Base-by-base conservation (phyloP, 2,113 vertebrate species). In the Zosterops borbonicus region DNA sequence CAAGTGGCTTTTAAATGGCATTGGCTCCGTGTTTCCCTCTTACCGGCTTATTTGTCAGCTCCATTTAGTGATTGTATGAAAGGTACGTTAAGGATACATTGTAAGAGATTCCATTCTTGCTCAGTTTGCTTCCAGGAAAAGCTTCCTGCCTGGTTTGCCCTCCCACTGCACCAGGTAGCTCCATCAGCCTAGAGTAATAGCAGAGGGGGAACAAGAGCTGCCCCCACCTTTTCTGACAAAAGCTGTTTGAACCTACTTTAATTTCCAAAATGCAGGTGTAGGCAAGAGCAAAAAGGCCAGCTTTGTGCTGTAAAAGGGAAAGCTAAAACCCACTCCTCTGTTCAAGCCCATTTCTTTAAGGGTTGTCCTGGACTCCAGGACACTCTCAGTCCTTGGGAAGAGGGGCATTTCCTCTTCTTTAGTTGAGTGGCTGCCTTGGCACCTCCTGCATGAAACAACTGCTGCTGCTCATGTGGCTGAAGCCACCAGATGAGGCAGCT, bases 1-100 rank as follows among this genome's bases (percentile, higher is more conserved):
- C 63, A 86, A 95, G 68, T 53, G 52, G 71, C 80, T 94, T 81
- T 95, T 81, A 93, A 93, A 90, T 46, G 60, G 71, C 83, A 60
- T 27, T 62, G 64, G 60, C 52, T 64, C 68, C 4, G 29, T 46
- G 44, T 13, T 70, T 95, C 60, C 76, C 79, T 81, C 53, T 53
- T 60, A 41, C 24, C 37, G 35, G 64, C 33, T 92, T 68, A 68
- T 86, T 16, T 71, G 60, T 78, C 88, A 91, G 79, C 25, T 83
- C 24, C 64, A 62, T 70, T 84, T 80, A 83, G 56, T 39, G 58
- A 83, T 3, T 65, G 18, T 33, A 78, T 8, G 50, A 84, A 75
- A 95, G 60, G 76, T 56, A 68, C 0, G 0, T 19, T 81, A 52
- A 88, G 64, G 59, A 77, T 47, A 92, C 85, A 44, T 9, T 24